Base-by-base conservation (phyloP, 2,113 vertebrate species). In the Phasianus colchicus region DNA sequence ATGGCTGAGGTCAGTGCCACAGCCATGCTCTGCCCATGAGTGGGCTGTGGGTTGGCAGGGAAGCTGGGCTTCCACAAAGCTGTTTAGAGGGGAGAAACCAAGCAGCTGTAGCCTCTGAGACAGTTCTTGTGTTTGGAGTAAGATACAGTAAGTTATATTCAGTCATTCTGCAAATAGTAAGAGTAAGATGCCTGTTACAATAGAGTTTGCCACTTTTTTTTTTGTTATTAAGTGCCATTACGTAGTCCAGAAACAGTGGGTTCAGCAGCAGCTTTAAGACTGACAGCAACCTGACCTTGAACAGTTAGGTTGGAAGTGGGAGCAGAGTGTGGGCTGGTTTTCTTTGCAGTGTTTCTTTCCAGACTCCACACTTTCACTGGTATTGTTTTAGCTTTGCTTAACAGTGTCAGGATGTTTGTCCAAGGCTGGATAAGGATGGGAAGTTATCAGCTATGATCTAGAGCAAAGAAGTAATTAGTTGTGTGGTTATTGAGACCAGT, bases 1-100 rank as follows among this genome's bases (percentile, higher is more conserved):
- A 29, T n/a, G n/a, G 71, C 48, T 73, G 84, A 92, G 82, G 54
- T 83, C 78, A 83, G 30, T 22, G 27, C 11, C 25, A 27, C 24
- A 7, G 30, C n/a, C 3, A 2, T 54, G 67, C 11, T 75, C 42
- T 0, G 0, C 20, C 19, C 55, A 55, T 24, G 45, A 82, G 0
- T 54, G 38, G 38, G 54, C 54, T 10, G 63, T 63, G 72, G 66
- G 57, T 71, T 18, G 50, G 36, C 50, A 58, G 76, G 21, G 70
- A 72, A 55, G 13, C 10, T 9, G 19, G 0, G 0, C 7, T 22
- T 74, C 65, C 63, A 55, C 64, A 74, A 54, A 55, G 75, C 30
- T 43, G 22, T 29, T n/a, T 65, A 85, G 25, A 70, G 12, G 21
- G 64, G 42, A 80, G 18, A 65, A 83, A 32, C 0, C 1, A 66